phyloP scores from a whole-genome alignment of 2,888 invertebrate species.

The Leptopterna dolabrata region DNA sequence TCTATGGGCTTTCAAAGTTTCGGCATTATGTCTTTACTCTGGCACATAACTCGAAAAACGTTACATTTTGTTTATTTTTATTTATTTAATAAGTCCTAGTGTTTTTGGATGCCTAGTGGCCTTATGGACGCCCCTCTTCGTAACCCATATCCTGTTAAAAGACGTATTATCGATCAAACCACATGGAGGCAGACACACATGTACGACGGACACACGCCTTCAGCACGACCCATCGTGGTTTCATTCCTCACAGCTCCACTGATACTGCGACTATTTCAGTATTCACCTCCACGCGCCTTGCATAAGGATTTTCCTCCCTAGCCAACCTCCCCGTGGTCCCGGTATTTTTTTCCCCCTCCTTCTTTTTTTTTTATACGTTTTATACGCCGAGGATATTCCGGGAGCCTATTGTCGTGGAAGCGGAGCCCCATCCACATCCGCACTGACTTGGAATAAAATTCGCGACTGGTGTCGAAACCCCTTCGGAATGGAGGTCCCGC shows the following conservation, averaged over 20 bases:
- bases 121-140: no score
- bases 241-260: not conserved
- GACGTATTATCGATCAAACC: no score
- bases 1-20: no score
- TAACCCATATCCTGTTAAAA: no score
- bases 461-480: conserved; percentile 1
- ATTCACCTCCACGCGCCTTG: conserved; percentile 30
- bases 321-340: no score
- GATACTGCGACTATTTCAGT: conserved; percentile 26
- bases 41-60: no score
- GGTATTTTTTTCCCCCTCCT: not conserved
- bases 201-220: no score
- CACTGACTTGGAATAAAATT: conserved; percentile 30
- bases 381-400: conserved; percentile 25
- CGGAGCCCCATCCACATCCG: conserved; percentile 9
- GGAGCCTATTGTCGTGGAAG: conserved; percentile 19
- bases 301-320: not conserved
- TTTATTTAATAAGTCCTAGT: no score
- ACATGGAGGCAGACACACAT: no score
- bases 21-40: no score
- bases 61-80: no score
- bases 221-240: not conserved
- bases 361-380: not conserved
- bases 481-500: not conserved
- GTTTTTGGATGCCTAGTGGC: no score